These are phyloP conservation scores for Protomyctophum bolini DNA, from an alignment of 2,113 vertebrate species.

Conservation along the genomic window DNA sequence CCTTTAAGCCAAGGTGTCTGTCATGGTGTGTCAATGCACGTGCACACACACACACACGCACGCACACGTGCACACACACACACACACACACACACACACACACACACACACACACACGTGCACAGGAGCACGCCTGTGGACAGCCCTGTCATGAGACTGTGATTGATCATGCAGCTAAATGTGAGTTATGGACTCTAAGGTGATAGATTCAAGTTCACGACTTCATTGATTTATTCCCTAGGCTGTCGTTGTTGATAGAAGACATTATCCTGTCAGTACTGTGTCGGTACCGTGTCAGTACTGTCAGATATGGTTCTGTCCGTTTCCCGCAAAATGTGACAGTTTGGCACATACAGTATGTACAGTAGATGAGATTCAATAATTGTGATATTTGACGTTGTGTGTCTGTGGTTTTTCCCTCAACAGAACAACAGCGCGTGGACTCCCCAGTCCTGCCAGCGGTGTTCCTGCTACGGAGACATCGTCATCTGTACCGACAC, in stretches of 20 bases:
- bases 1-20: no score
- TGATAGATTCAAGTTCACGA: conserved; percentile 43
- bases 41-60: conserved; percentile 7
- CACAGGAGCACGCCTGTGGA: conserved; percentile 14
- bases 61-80: neutral
- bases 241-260: no score
- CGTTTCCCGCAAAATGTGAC: no score
- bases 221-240: conserved; percentile 44
- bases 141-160: conserved; percentile 12
- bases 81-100: neutral
- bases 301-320: no score
- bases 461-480: conserved; percentile 83
- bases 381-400: conserved; percentile 12
- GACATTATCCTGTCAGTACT: no score
- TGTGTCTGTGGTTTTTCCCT: conserved; percentile 14
- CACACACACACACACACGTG: neutral
- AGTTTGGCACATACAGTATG: no score
- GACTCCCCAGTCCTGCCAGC: conserved; percentile 87
- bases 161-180: conserved; percentile 50
- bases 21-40: neutral
- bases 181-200: conserved; percentile 38
- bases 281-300: no score
- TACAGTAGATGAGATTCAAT: no score
- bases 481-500: conserved; percentile 81
- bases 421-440: conserved; percentile 87